Evolutionary conservation across 2,888 invertebrate genomes (phyloP).

Genomic region (Eledone cirrhosa): DNA sequence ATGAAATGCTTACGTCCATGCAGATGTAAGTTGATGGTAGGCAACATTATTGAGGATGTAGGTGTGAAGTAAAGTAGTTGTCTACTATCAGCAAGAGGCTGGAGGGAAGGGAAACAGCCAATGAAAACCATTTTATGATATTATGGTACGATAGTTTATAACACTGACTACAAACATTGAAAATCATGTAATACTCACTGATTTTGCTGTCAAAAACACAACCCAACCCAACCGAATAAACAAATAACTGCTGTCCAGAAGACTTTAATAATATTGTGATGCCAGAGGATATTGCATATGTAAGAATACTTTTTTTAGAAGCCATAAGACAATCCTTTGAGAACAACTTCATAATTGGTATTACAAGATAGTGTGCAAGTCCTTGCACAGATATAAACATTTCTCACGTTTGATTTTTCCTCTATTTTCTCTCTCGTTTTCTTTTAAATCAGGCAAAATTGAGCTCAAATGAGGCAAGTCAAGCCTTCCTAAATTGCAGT

Average conservation of each 20-base stretch:
- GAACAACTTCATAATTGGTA: slow-evolving; percentile 12
- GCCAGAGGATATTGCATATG: no score
- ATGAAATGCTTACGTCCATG: slow-evolving; percentile 18
- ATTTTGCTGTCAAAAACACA: no score
- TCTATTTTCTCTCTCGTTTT: neutral
- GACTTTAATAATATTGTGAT: no score
- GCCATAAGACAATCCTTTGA: slow-evolving; percentile 22
- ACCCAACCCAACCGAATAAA: no score
- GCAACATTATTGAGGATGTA: slow-evolving; percentile 20
- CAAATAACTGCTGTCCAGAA: no score
- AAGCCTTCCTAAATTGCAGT: slow-evolving; percentile 19
- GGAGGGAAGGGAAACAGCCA: slow-evolving; percentile 16
- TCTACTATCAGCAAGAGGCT: slow-evolving; percentile 20
- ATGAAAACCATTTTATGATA: no score
- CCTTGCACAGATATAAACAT: slow-evolving; percentile 8
- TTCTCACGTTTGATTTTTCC: neutral
- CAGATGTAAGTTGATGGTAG: slow-evolving; percentile 23
- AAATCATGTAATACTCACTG: no score
- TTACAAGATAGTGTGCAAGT: slow-evolving; percentile 22
- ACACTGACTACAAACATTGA: no score
- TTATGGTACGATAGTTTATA: no score
- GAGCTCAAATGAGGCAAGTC: slow-evolving; percentile 3
- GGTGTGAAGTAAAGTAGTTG: slow-evolving; percentile 15
- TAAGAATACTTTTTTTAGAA: neutral
- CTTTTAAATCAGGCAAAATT: slow-evolving; percentile 9